These are phyloP conservation scores for Ameiurus melas DNA, from an alignment of 2,113 vertebrate species.

Conservation along the genomic window DNA sequence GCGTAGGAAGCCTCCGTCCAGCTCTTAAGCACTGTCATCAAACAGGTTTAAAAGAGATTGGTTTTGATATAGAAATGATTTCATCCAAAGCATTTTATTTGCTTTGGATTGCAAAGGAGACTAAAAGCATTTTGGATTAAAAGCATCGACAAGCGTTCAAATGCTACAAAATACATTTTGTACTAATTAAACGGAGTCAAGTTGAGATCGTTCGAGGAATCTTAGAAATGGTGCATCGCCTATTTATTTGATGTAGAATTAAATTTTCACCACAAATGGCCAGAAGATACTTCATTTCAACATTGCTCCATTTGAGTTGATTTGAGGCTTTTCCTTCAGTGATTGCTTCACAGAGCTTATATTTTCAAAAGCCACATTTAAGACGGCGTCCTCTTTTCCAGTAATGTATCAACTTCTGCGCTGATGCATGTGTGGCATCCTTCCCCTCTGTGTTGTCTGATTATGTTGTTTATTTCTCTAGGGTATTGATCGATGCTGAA, in stretches of 20 bases:
- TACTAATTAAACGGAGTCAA: not conserved
- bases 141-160: not conserved
- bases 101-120: not conserved
- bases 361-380: not conserved
- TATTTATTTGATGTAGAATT: not conserved
- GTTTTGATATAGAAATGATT: not conserved
- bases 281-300: not conserved
- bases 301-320: not conserved
- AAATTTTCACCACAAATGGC: not conserved
- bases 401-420: not conserved
- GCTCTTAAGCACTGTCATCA: not conserved
- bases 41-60: not conserved
- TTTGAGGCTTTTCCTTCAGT: not conserved
- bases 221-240: not conserved
- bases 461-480: not conserved
- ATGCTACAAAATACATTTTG: not conserved
- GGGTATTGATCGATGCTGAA: not conserved
- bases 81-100: not conserved
- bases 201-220: not conserved
- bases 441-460: not conserved
- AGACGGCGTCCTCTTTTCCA: not conserved
- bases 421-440: not conserved
- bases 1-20: conserved; percentile 49
- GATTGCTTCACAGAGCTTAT: not conserved
- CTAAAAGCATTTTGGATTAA: not conserved